Conservation (phyloP, 2,113 vertebrate species). For the Sphaerodactylus townsendi region DNA sequence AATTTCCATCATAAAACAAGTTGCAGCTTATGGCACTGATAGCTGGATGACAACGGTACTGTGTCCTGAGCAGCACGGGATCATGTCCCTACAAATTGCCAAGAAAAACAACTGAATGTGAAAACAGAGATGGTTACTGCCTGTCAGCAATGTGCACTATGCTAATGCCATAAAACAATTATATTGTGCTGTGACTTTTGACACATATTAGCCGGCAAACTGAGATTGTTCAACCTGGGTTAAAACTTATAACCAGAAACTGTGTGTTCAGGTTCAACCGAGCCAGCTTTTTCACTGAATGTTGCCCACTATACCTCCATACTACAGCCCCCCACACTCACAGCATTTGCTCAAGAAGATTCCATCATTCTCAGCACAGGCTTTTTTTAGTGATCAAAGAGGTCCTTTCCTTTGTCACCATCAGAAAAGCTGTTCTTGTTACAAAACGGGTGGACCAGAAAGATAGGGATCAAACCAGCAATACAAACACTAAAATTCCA, state of each 20-base stretch:
- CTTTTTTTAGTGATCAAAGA: no score
- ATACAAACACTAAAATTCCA: no score
- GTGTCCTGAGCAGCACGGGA: slow-evolving; percentile 70
- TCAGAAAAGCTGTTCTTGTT: no score
- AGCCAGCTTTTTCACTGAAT: no score
- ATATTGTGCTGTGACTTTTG: neutral
- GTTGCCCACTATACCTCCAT: no score
- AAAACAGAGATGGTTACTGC: neutral
- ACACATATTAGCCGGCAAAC: neutral
- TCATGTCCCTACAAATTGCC: slow-evolving; percentile 69
- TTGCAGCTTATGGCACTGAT: slow-evolving; percentile 77
- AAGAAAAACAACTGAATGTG: neutral
- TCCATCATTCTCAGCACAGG: no score
- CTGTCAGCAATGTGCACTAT: neutral
- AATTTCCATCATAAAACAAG: slow-evolving; percentile 76
- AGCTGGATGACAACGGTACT: slow-evolving; percentile 81
- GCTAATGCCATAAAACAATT: neutral
- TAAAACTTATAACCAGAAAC: neutral
- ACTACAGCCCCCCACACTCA: no score
- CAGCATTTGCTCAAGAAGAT: no score
- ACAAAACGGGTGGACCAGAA: no score
- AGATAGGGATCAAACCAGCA: no score
- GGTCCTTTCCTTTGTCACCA: no score
- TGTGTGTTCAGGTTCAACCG: neutral
- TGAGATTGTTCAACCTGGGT: neutral